A percentile compares a stretch with the other conserved stretches of the same genome.
phyloP scores from a whole-genome alignment of 1,140 invertebrate species.

The Temnothorax longispinosus region DNA sequence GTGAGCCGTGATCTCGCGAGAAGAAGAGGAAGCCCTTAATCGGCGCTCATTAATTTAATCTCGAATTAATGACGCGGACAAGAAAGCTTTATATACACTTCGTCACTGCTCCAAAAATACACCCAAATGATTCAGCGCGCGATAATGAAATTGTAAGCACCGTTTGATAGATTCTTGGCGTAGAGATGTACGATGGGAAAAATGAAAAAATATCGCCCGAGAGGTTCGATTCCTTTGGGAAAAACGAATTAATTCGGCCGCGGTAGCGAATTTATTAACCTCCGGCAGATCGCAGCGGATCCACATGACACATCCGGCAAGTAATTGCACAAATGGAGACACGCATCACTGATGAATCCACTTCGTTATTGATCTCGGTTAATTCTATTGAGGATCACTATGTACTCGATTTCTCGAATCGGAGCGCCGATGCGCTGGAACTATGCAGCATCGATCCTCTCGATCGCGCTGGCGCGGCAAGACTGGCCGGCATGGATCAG shows the following conservation, averaged over 20 bases:
- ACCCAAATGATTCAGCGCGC: not conserved
- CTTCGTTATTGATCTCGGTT: constrained; percentile 25
- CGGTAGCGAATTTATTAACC: constrained; percentile 37
- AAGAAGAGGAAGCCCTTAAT: constrained; percentile 58
- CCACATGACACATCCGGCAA: constrained; percentile 17
- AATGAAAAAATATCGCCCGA: not conserved
- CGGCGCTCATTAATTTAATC: constrained; percentile 50
- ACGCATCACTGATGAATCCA: constrained; percentile 27
- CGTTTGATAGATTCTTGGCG: constrained; percentile 17
- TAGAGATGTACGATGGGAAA: not conserved
- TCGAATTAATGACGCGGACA: constrained; percentile 43
- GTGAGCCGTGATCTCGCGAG: constrained; percentile 44
- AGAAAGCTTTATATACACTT: constrained; percentile 1
- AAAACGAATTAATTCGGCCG: not conserved
- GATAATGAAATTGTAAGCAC: not conserved
- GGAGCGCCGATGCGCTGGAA: not conserved
- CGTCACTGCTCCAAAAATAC: not conserved
- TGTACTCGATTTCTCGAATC: constrained; percentile 31
- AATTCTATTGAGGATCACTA: constrained; percentile 48
- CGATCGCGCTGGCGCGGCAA: constrained; percentile 75
- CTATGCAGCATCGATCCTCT: constrained; percentile 68
- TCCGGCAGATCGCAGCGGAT: not conserved
- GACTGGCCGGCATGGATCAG: constrained; percentile 75
- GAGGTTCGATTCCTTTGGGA: not conserved
- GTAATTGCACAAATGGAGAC: constrained; percentile 48